phyloP scores from a whole-genome alignment of 2,797 vertebrate genomes.

The Premnoplex brunnescens region DNA sequence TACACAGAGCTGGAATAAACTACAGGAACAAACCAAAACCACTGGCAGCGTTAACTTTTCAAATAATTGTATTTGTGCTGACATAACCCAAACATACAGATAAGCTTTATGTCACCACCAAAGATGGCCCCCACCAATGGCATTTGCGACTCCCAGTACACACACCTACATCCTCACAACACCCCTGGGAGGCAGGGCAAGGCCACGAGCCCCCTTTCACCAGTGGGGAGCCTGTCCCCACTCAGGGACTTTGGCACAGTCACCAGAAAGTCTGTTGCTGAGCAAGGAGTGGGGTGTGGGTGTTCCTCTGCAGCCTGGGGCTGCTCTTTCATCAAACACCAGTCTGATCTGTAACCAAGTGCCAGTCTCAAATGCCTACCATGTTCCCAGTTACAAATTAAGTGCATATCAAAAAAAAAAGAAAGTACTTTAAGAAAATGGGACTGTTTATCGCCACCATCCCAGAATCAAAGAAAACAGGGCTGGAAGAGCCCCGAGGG shows the following conservation, averaged over 20 bases:
- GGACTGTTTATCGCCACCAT: background rate
- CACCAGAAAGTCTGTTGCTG: background rate
- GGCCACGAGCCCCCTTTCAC: background rate
- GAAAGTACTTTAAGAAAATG: background rate
- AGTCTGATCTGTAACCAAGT: slow-evolving; percentile 5
- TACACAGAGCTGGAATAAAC: background rate
- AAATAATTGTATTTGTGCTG: slow-evolving; percentile 46
- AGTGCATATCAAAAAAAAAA: background rate
- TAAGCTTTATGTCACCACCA: background rate
- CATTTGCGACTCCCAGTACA: background rate
- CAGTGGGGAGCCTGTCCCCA: background rate
- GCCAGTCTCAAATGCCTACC: background rate
- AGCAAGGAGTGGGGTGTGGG: background rate
- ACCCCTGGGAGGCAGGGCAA: background rate
- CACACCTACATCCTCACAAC: background rate
- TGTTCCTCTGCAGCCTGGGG: background rate
- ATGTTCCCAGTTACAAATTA: slow-evolving; percentile 7
- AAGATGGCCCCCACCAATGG: background rate
- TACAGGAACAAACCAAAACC: slow-evolving; percentile 1
- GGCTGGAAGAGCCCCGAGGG: background rate
- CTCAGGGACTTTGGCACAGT: background rate
- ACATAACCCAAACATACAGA: background rate
- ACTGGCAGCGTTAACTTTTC: background rate
- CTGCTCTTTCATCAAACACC: background rate
- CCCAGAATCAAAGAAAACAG: background rate